These are phyloP conservation scores for Trachymyrmex cornetzi DNA, from an alignment of 1,140 invertebrate genomes.

Conservation along the genomic window DNA sequence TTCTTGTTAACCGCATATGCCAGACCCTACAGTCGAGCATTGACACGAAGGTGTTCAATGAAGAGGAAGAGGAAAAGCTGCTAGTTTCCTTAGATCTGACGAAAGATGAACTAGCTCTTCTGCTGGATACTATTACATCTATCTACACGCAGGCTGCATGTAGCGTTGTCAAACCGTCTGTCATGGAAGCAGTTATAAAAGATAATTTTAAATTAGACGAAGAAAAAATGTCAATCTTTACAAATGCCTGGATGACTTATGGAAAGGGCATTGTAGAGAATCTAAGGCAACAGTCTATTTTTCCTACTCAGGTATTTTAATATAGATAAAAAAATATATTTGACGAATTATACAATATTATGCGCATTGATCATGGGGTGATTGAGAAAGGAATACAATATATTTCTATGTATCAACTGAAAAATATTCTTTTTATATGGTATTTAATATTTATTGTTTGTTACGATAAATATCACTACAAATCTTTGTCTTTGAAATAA, in stretches of 20 bases:
- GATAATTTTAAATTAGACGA: constrained; percentile 77
- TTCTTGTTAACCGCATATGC: constrained; percentile 81
- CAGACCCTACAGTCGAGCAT: constrained; percentile 74
- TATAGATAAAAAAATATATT: background rate
- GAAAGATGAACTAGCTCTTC: constrained; percentile 75
- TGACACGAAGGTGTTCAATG: constrained; percentile 78
- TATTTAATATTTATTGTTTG: background rate
- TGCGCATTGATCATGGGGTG: too few relatives aligned
- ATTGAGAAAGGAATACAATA: background rate
- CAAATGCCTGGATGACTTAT: constrained; percentile 81
- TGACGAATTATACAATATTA: background rate
- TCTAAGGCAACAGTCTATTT: constrained; percentile 81
- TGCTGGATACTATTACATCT: constrained; percentile 78
- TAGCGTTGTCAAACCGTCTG: constrained; percentile 75
- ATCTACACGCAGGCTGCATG: constrained; percentile 81
- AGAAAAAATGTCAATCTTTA: constrained; percentile 79
- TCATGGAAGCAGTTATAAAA: constrained; percentile 79
- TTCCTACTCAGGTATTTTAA: constrained; percentile 79
- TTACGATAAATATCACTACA: background rate
- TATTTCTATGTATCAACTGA: background rate
- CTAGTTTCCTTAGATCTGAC: constrained; percentile 79
- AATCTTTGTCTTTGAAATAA: background rate
- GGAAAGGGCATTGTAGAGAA: constrained; percentile 79
- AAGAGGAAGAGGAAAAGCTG: constrained; percentile 83
- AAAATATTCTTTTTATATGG: background rate